phyloP scores from a whole-genome alignment of 2,888 invertebrate species.

The Volucella inflata region DNA sequence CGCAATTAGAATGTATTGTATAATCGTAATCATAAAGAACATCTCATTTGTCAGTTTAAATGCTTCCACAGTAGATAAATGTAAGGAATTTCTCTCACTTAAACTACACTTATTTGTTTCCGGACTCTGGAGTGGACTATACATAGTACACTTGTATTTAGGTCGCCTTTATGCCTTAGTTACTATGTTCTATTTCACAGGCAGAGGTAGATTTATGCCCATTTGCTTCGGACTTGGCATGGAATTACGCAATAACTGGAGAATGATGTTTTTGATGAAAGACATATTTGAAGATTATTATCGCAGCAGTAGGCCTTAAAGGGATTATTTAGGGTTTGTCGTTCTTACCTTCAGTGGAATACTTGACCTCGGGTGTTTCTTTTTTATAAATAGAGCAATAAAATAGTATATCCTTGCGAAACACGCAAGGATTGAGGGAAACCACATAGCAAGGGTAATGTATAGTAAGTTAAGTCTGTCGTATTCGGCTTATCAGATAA shows the following conservation, averaged over 20 bases:
- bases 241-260: constrained; percentile 1
- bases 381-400: too few relatives aligned
- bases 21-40: constrained; percentile 33
- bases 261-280: neutral
- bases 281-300: neutral
- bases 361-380: neutral
- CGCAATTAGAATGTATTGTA: constrained; percentile 58
- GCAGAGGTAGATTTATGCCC: constrained; percentile 3
- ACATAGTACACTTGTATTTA: neutral
- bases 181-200: constrained; percentile 8
- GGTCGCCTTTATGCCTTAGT: too few relatives aligned
- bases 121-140: constrained; percentile 1
- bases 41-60: constrained; percentile 59
- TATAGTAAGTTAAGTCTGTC: too few relatives aligned
- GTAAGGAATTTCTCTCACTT: constrained; percentile 38
- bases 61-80: constrained; percentile 24
- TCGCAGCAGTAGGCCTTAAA: neutral
- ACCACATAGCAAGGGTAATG: too few relatives aligned
- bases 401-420: too few relatives aligned
- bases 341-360: neutral
- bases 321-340: too few relatives aligned
- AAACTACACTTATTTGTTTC: constrained; percentile 34
- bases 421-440: too few relatives aligned
- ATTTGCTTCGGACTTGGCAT: constrained; percentile 1
- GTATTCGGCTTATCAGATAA: too few relatives aligned